Conservation (phyloP, 2,113 vertebrate species). For the Tragelaphus buxtoni region DNA sequence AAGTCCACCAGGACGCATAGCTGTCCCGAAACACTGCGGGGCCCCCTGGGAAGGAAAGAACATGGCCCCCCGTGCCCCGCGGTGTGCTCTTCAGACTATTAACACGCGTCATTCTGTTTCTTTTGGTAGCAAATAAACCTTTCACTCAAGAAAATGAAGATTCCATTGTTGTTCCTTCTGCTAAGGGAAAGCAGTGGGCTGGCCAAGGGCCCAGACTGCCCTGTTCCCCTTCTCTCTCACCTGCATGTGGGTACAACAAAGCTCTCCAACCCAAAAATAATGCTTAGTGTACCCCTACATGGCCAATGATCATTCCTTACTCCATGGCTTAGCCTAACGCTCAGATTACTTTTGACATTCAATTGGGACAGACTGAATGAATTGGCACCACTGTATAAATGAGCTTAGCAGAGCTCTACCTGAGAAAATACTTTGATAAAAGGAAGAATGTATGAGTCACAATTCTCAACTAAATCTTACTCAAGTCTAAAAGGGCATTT, state of each 20-base stretch:
- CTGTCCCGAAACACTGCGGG: background rate
- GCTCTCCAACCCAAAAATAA: background rate
- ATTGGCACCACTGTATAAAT: background rate
- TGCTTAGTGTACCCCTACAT: background rate
- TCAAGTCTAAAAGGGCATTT: background rate
- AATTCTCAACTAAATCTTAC: background rate
- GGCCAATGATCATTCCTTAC: background rate
- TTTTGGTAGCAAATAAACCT: background rate
- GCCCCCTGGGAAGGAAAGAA: background rate
- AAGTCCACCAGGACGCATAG: background rate
- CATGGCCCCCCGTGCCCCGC: background rate
- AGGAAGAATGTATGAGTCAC: background rate
- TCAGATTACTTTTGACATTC: background rate
- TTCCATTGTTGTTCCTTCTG: background rate
- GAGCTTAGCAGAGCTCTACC: background rate
- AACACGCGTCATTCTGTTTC: background rate
- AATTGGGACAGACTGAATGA: background rate
- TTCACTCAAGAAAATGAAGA: background rate
- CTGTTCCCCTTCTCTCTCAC: background rate
- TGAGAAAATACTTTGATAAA: background rate
- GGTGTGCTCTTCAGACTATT: too few relatives aligned
- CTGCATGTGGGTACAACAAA: background rate
- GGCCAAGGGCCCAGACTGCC: background rate
- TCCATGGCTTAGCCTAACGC: background rate
- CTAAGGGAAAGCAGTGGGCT: background rate